These are phyloP conservation scores for Ptychoptera contaminata DNA, from an alignment of 2,888 invertebrate species.

Conservation along the genomic window DNA sequence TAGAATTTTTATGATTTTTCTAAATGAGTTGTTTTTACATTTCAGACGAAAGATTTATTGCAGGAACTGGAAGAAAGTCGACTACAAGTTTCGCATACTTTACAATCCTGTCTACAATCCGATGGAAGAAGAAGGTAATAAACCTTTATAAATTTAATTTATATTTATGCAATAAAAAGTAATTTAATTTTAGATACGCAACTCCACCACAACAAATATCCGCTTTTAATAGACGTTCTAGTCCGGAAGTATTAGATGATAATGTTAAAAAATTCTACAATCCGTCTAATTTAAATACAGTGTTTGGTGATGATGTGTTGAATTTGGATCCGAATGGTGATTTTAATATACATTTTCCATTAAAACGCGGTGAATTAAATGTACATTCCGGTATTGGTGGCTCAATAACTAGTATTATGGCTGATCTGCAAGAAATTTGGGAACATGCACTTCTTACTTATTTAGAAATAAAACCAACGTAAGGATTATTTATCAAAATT, in stretches of 20 bases:
- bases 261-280: slow-evolving; percentile 45
- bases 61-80: slow-evolving; percentile 74
- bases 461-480: neutral
- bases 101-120: slow-evolving; percentile 74
- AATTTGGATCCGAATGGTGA: slow-evolving; percentile 49
- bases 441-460: slow-evolving; percentile 48
- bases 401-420: slow-evolving; percentile 65
- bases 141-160: slow-evolving; percentile 16
- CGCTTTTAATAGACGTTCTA: slow-evolving; percentile 66
- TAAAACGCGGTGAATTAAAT: slow-evolving; percentile 75
- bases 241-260: slow-evolving; percentile 46
- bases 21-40: slow-evolving; percentile 1
- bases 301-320: slow-evolving; percentile 65
- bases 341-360: slow-evolving; percentile 83
- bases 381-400: slow-evolving; percentile 72
- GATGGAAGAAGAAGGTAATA: slow-evolving; percentile 50
- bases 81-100: slow-evolving; percentile 64
- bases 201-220: slow-evolving; percentile 83
- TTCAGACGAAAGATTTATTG: slow-evolving; percentile 45
- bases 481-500: neutral
- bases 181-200: slow-evolving; percentile 34
- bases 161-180: neutral
- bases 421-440: slow-evolving; percentile 83
- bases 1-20: neutral
- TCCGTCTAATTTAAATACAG: slow-evolving; percentile 40